Percentiles rank a stretch among this genome's conserved stretches.
Evolutionary conservation across 2,113 vertebrate genomes (phyloP).

Genomic region (Emydura subglobosa): DNA sequence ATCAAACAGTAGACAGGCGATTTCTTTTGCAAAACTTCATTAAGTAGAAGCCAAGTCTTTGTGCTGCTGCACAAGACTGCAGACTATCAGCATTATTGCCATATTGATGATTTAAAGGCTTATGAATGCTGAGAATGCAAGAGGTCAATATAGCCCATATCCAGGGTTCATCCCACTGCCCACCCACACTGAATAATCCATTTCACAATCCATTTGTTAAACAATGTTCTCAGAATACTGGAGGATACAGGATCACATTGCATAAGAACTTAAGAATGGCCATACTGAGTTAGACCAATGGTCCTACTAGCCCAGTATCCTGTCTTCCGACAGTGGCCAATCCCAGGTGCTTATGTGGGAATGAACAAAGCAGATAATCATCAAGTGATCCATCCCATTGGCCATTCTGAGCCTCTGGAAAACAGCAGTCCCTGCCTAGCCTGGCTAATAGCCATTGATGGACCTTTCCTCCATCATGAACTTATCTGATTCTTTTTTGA

Average conservation of each 20-base stretch:
- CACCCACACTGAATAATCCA: conserved; percentile 16
- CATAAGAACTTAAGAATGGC: neutral
- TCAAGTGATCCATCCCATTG: too few species aligned
- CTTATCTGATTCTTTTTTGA: too few species aligned
- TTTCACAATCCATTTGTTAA: conserved; percentile 3
- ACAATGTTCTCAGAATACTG: neutral
- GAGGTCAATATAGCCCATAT: conserved; percentile 49
- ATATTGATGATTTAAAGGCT: conserved; percentile 54
- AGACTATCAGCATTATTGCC: conserved; percentile 1
- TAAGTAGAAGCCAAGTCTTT: neutral
- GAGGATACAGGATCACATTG: conserved; percentile 14
- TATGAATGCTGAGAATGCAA: conserved; percentile 45
- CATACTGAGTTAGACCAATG: too few species aligned
- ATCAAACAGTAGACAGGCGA: neutral
- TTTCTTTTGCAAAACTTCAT: neutral
- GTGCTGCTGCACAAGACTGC: neutral
- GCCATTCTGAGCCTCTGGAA: too few species aligned
- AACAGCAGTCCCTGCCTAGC: too few species aligned
- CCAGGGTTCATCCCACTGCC: conserved; percentile 58
- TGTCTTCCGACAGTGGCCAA: too few species aligned
- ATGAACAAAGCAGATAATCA: too few species aligned
- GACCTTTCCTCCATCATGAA: too few species aligned
- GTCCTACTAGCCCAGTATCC: too few species aligned
- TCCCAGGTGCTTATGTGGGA: too few species aligned
- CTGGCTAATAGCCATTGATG: too few species aligned